These are phyloP conservation scores for Pantelozetes paolii DNA, from an alignment of 2,888 invertebrate species.

Conservation along the genomic window DNA sequence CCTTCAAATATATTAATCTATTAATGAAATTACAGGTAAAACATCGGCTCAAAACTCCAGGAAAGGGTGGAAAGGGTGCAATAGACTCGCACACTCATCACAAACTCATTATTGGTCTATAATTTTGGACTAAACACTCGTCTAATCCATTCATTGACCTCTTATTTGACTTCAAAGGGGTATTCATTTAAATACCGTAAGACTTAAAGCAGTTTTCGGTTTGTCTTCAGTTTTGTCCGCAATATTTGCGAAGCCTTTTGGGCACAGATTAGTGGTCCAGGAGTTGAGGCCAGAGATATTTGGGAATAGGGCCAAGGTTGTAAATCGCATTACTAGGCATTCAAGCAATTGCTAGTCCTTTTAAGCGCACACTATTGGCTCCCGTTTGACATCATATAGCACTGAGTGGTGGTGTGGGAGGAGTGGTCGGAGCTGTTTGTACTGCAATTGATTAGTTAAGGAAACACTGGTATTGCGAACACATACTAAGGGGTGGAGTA, in stretches of 20 bases:
- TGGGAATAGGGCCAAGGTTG: neutral
- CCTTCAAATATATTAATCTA: too few species aligned
- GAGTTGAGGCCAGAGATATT: neutral
- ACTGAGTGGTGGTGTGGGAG: neutral
- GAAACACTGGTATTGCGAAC: neutral
- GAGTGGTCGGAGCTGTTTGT: neutral
- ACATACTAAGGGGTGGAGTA: neutral
- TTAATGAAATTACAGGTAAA: too few species aligned
- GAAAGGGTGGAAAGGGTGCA: too few species aligned
- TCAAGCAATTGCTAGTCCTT: neutral
- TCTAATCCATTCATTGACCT: neutral
- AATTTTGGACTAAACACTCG: neutral
- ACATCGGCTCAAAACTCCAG: too few species aligned
- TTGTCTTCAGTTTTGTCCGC: neutral
- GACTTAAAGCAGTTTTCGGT: neutral
- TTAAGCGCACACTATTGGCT: neutral
- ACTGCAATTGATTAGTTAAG: neutral
- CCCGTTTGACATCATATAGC: neutral
- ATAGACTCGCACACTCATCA: too few species aligned
- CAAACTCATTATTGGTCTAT: neutral
- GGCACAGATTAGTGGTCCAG: neutral
- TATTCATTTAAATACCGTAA: too few species aligned
- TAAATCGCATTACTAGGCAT: neutral
- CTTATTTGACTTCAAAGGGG: too few species aligned
- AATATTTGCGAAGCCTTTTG: neutral